phyloP scores from a whole-genome alignment of 2,888 invertebrate genomes.

The Drosophila prostipennis region DNA sequence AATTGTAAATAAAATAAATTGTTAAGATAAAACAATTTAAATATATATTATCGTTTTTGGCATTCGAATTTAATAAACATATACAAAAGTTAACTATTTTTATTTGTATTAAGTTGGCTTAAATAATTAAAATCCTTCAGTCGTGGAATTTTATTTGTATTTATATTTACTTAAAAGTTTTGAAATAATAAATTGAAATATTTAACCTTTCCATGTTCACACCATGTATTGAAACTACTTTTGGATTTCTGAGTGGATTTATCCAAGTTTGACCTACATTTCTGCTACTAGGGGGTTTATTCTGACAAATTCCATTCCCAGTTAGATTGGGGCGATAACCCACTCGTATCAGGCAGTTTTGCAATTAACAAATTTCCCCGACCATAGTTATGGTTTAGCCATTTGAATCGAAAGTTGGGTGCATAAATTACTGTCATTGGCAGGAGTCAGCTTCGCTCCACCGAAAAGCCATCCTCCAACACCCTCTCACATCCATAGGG shows the following conservation, averaged over 20 bases:
- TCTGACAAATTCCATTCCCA: background rate
- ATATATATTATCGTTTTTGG: background rate
- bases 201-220: too few relatives aligned
- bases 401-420: constrained; percentile 58
- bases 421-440: constrained; percentile 63
- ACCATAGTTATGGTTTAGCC: constrained; percentile 46
- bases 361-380: constrained; percentile 67
- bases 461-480: constrained; percentile 3
- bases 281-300: background rate
- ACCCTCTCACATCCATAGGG: background rate
- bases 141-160: too few relatives aligned
- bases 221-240: too few relatives aligned
- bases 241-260: too few relatives aligned
- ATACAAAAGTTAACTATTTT: too few relatives aligned
- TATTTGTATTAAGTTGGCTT: too few relatives aligned
- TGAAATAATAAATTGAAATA: too few relatives aligned
- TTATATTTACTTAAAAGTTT: too few relatives aligned
- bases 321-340: background rate
- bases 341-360: constrained; percentile 38
- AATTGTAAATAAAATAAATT: background rate
- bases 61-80: too few relatives aligned
- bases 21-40: background rate
- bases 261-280: background rate
- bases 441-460: constrained; percentile 22
- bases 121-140: too few relatives aligned